Evolutionary conservation across 2,113 vertebrate species (phyloP), one percentile per base, ranked within the genome.

Genomic region (Redunca redunca): DNA sequence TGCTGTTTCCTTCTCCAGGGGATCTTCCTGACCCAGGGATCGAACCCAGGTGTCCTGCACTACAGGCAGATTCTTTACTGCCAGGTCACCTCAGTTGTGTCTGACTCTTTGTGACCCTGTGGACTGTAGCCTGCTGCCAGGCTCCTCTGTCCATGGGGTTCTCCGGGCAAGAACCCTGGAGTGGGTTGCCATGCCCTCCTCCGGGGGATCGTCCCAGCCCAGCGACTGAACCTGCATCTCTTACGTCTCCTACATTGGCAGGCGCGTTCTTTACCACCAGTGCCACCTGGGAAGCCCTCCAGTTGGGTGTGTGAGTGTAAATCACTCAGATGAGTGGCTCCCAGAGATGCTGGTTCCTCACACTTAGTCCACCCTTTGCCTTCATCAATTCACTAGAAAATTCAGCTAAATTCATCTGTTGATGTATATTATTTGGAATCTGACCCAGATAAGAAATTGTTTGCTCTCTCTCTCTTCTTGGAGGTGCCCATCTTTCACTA

Each of bases 71-170:
- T 11, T 23, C n/a, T 71, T 12, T 36, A 23, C 10, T 17, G 0
- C 67, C 10, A 71, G 64, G n/a, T 36, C 9, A 11, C n/a, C 2
- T 36, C 64, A 36, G 67, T 14, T 8, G 23, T 77, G 36, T 25
- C 36, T 2, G 36, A 23, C 36, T 77, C 71, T 43, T 3, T 25
- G 36, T 14, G 71, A 77, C 21, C 71, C 71, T 0, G 0, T 25
- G 36, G 71, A 26, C 71, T 43, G 21, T 43, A 14, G 2, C 36
- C 36, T 0, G 4, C 21, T 0, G 0, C 19, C 71, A 77, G 36
- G 21, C 23, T 26, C 36, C 36, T 26, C 21, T 77, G 71, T 3
- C 71, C 21, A 14, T 77, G 36, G 36, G 71, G 7, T 77, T 77
- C 36, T 43, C 23, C 36, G 43, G 71, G 71, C 36, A 14, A 26